These are phyloP conservation scores for Taurulus bubalis DNA, from an alignment of 2,113 vertebrate species.

Conservation along the genomic window DNA sequence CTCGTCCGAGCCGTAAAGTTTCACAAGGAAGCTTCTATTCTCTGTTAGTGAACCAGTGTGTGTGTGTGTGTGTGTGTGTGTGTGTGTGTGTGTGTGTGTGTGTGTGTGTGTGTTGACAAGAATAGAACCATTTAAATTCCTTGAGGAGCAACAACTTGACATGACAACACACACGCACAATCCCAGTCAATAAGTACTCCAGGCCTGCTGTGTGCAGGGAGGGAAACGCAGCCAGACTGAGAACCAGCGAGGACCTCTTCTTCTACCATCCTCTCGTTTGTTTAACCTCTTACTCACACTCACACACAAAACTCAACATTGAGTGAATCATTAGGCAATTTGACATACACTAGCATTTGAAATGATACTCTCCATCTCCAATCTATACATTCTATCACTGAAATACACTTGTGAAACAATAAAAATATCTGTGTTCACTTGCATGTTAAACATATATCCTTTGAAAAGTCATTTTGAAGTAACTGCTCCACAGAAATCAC, in stretches of 20 bases:
- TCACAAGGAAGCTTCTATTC: slow-evolving; percentile 22
- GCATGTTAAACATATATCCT: too few species aligned
- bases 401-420: too few species aligned
- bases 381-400: too few species aligned
- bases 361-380: too few species aligned
- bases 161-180: neutral
- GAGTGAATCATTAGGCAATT: too few species aligned
- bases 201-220: neutral
- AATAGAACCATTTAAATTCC: slow-evolving; percentile 46
- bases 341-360: too few species aligned
- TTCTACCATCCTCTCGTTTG: neutral
- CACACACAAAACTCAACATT: neutral
- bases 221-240: neutral
- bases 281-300: neutral
- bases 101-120: slow-evolving; percentile 33
- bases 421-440: too few species aligned
- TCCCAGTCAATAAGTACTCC: neutral
- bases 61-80: neutral
- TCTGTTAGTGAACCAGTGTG: slow-evolving; percentile 1
- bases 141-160: slow-evolving; percentile 43
- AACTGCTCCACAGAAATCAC: neutral
- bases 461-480: too few species aligned
- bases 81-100: slow-evolving; percentile 8
- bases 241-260: neutral
- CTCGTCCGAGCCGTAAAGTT: slow-evolving; percentile 34